Conservation (phyloP, 1,140 invertebrate species). For the Cecropterus lyciades region DNA sequence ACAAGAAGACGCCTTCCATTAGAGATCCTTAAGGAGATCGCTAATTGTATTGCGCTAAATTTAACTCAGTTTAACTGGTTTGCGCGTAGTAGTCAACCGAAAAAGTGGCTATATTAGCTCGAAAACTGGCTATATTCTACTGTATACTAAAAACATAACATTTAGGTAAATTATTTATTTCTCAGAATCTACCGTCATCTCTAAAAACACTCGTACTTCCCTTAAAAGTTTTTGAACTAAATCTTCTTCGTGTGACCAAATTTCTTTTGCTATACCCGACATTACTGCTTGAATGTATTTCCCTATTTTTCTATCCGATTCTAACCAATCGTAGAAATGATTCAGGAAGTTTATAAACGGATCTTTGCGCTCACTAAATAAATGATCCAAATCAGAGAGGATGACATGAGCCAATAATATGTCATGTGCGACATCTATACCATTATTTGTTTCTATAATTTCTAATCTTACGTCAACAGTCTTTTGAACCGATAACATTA, state of each 20-base stretch:
- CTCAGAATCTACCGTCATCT: conserved; percentile 53
- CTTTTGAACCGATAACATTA: conserved; percentile 50
- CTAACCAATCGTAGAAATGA: conserved; percentile 50
- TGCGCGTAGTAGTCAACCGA: too few species aligned
- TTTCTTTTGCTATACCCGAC: conserved; percentile 45
- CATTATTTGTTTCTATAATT: conserved; percentile 37
- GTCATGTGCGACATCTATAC: conserved; percentile 45
- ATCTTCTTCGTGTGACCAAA: conserved; percentile 39
- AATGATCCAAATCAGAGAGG: conserved; percentile 66
- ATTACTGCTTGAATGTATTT: conserved; percentile 41
- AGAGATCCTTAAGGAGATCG: too few species aligned
- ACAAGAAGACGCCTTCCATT: too few species aligned
- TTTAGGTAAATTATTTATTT: conserved; percentile 7
- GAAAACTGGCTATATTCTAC: too few species aligned
- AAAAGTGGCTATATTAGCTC: too few species aligned
- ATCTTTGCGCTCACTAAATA: conserved; percentile 46
- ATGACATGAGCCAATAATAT: conserved; percentile 56
- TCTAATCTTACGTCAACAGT: conserved; percentile 49
- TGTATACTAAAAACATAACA: background rate
- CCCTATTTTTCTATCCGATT: conserved; percentile 37
- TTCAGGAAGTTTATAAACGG: conserved; percentile 52
- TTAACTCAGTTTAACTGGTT: too few species aligned
- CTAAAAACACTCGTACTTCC: conserved; percentile 64
- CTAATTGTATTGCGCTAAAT: too few species aligned
- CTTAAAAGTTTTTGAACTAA: conserved; percentile 53